Conservation (phyloP, 1,140 invertebrate genomes). For the Apis florea region DNA sequence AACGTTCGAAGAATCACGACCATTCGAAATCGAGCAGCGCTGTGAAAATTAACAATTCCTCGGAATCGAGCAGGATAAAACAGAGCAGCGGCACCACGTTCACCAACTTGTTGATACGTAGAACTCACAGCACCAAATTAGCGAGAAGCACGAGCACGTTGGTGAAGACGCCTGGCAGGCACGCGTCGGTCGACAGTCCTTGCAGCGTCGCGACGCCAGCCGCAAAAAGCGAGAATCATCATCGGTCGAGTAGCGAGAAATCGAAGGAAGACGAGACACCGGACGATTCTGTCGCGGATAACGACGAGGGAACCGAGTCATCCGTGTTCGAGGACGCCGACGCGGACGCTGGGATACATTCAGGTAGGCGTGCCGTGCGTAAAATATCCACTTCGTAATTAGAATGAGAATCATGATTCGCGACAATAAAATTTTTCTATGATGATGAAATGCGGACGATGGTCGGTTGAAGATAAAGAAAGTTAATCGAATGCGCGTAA, state of each 20-base stretch:
- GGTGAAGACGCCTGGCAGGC: slow-evolving; percentile 54
- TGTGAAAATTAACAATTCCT: slow-evolving; percentile 25
- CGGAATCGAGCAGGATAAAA: slow-evolving; percentile 47
- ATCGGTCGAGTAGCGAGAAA: slow-evolving; percentile 31
- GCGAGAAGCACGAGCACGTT: slow-evolving; percentile 82
- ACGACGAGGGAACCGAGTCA: slow-evolving; percentile 65
- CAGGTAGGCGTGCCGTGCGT: slow-evolving; percentile 39
- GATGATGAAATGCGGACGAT: not conserved
- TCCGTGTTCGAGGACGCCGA: slow-evolving; percentile 76
- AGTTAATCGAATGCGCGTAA: not conserved
- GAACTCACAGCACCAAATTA: slow-evolving; percentile 87
- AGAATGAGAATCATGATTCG: not conserved
- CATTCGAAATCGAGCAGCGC: slow-evolving; percentile 29
- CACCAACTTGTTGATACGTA: slow-evolving; percentile 80
- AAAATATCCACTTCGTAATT: not conserved
- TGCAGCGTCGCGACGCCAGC: slow-evolving; percentile 28
- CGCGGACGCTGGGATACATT: slow-evolving; percentile 79
- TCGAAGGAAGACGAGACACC: slow-evolving; percentile 50
- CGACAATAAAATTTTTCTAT: not conserved
- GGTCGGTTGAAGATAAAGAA: not conserved
- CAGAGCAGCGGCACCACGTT: slow-evolving; percentile 63
- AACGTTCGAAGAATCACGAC: slow-evolving; percentile 31
- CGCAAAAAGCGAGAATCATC: slow-evolving; percentile 52
- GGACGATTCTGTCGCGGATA: slow-evolving; percentile 56
- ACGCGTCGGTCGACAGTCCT: slow-evolving; percentile 60